Base-by-base conservation (phyloP, 2,113 vertebrate genomes). In the Protobothrops mucrosquamatus region DNA sequence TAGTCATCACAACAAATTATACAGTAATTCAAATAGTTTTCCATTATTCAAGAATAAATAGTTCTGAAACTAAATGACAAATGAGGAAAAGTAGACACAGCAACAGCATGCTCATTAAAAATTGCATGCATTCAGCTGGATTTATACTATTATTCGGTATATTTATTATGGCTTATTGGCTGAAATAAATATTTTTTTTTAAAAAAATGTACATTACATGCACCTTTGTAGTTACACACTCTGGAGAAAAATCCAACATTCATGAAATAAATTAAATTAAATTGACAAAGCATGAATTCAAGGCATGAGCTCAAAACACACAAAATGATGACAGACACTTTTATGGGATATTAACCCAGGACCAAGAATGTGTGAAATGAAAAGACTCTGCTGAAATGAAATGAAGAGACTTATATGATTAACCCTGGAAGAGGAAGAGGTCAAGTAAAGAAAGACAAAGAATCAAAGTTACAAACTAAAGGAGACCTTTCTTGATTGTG, bases 341-440 rank as follows among this genome's bases (percentile, higher is more conserved):
- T 93, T 93, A 93, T 93, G 89, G 92, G 81, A 87, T 90, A 93
- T 90, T 93, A 93, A 93, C 74, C 74, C 74, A 61, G 89, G 69
- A 59, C 89, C 92, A 90, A 87, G 92, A 85, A 93, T 87, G 89
- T 90, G 92, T 93, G 89, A 93, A 93, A 90, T 93, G 92, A 93
- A 93, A 93, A 90, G 46, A 69, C 74, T 90, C 52, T 15, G 43
- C 46, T 87, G 92, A 93, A 90, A 81, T 93, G 89, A 93, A 90
- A 90, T 90, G 89, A 93, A 93, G 89, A 93, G 88, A 90, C 74
- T 93, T 87, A 86, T 93, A 86, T 87, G 92, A 93, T 93, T 93
- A 93, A 93, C 92, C 89, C 81, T 43, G 52, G 55, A 93, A 56
- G 22, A 61, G 14, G 46, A 93, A n/a, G 55, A 93, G 89, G 92